Percentiles rank a stretch among this genome's conserved stretches.
These are phyloP conservation scores for Rhea pennata DNA, from an alignment of 2,113 vertebrate species.

Conservation along the genomic window DNA sequence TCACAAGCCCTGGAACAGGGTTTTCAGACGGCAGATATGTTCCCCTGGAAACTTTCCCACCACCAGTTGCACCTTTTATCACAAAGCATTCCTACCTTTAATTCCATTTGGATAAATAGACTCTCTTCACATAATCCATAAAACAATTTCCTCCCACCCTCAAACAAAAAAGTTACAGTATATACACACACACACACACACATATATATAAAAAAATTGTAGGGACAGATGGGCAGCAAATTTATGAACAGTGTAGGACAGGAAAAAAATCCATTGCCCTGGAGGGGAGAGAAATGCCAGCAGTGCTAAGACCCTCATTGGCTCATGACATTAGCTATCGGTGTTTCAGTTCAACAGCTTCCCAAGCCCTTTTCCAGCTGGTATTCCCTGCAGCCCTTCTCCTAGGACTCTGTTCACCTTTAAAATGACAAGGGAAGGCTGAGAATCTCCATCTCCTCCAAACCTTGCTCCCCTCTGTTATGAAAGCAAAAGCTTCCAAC, in stretches of 20 bases:
- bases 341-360: not conserved
- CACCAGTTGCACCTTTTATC: conserved; percentile 16
- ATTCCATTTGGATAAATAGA: conserved; percentile 60
- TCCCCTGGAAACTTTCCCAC: conserved; percentile 12
- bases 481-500: not conserved
- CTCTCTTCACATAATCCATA: conserved; percentile 41
- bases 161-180: conserved; percentile 44
- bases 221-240: conserved; percentile 35
- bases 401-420: accelerated
- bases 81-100: conserved; percentile 28
- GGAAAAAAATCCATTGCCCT: not conserved
- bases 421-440: not conserved
- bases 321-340: not conserved
- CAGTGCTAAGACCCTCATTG: not conserved
- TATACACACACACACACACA: conserved; percentile 22
- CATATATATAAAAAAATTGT: conserved; percentile 29
- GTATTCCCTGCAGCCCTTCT: not conserved
- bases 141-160: not conserved
- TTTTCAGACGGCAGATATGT: conserved; percentile 30
- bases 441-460: not conserved
- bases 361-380: not conserved
- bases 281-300: not conserved
- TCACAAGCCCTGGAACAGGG: conserved; percentile 22
- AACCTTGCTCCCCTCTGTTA: not conserved
- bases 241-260: conserved; percentile 7